Evolutionary conservation across 2,797 vertebrate species (phyloP).

Genomic region (Hylomyscus alleni): DNA sequence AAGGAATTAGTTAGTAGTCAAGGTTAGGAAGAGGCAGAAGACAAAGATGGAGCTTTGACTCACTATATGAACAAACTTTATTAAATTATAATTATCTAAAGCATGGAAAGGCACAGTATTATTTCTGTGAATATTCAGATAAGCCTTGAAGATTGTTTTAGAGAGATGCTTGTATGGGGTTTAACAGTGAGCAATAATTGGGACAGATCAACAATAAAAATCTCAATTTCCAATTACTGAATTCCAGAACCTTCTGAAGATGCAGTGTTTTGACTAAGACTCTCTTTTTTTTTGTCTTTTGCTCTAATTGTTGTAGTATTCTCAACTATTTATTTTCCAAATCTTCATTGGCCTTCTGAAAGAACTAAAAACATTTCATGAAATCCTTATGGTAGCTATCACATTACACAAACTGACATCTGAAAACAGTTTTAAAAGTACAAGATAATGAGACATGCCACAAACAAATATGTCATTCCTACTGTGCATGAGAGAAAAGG

Average conservation of each 20-base stretch:
- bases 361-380: slow-evolving; percentile 69
- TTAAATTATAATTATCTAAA: slow-evolving; percentile 15
- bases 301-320: slow-evolving; percentile 12
- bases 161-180: not conserved
- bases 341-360: slow-evolving; percentile 60
- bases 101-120: not conserved
- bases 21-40: not conserved
- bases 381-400: slow-evolving; percentile 74
- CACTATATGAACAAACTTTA: not conserved
- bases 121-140: not conserved
- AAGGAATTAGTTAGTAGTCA: not conserved
- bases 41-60: not conserved
- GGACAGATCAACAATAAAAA: not conserved
- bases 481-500: slow-evolving; percentile 57
- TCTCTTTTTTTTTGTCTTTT: not conserved
- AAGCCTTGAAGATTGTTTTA: slow-evolving; percentile 50
- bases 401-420: slow-evolving; percentile 74
- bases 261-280: not conserved
- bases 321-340: slow-evolving; percentile 75
- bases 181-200: not conserved
- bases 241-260: slow-evolving; percentile 5
- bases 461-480: slow-evolving; percentile 74
- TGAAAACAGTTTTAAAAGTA: slow-evolving; percentile 76
- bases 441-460: slow-evolving; percentile 72
- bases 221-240: not conserved